phyloP scores from a whole-genome alignment of 2,888 invertebrate genomes.

The Pasiphila rectangulata region DNA sequence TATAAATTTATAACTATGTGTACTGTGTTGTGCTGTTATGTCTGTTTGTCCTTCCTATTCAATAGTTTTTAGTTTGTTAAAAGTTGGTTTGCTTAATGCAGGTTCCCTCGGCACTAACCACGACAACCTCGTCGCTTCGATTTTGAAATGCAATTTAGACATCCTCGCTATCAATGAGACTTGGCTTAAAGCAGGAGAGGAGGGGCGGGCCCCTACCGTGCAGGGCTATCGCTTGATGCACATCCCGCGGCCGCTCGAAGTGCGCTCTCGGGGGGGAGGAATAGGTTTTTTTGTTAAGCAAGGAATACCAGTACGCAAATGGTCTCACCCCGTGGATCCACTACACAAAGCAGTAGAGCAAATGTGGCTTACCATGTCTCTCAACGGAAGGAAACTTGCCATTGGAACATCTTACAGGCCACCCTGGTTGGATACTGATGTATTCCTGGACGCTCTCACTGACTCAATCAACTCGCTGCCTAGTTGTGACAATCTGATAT shows the following conservation, averaged over 20 bases:
- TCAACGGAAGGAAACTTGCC: too few relatives aligned
- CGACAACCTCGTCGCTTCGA: neutral
- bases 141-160: neutral
- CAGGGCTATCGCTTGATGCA: too few relatives aligned
- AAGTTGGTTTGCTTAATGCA: neutral
- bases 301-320: too few relatives aligned
- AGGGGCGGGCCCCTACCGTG: too few relatives aligned
- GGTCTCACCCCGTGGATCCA: too few relatives aligned
- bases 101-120: neutral
- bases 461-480: constrained; percentile 11
- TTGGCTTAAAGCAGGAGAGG: neutral
- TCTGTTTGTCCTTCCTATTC: neutral
- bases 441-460: neutral
- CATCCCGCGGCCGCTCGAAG: too few relatives aligned
- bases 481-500: neutral
- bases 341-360: too few relatives aligned
- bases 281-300: too few relatives aligned
- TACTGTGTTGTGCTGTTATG: neutral
- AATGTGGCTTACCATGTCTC: too few relatives aligned
- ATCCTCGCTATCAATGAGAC: neutral
- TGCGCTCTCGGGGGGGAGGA: too few relatives aligned
- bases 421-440: neutral
- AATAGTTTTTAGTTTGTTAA: neutral
- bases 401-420: neutral
- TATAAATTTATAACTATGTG: too few relatives aligned